Conservation (phyloP, 2,888 invertebrate species). For the Rhagophthalmus giganteus region DNA sequence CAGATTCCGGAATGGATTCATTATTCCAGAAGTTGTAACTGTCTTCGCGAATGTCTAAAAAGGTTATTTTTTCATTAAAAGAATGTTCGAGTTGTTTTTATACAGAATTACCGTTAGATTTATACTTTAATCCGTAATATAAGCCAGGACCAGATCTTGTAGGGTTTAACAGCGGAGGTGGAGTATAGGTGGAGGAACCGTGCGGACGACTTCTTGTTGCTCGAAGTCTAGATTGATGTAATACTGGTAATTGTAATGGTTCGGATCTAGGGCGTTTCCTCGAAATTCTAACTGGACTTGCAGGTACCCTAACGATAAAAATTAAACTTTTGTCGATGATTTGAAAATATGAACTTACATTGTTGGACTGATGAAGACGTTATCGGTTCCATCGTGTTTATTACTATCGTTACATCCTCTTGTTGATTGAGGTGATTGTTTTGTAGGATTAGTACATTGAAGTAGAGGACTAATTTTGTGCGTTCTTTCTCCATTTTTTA, state of each 20-base stretch:
- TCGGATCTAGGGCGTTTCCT: constrained; percentile 68
- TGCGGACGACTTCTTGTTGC: constrained; percentile 56
- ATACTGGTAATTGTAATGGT: constrained; percentile 57
- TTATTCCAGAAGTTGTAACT: constrained; percentile 45
- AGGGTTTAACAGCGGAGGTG: constrained; percentile 92
- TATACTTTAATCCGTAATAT: constrained; percentile 61
- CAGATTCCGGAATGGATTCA: constrained; percentile 56
- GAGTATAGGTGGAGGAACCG: constrained; percentile 75
- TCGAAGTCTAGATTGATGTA: constrained; percentile 59
- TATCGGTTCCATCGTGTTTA: constrained; percentile 69
- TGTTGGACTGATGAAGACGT: constrained; percentile 77
- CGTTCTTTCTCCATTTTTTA: constrained; percentile 40
- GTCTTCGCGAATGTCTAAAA: constrained; percentile 45
- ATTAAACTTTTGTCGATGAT: not conserved
- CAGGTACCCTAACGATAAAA: constrained; percentile 61
- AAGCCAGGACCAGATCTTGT: constrained; percentile 86
- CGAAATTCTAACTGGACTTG: constrained; percentile 67
- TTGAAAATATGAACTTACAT: constrained; percentile 46
- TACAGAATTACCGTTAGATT: too few species aligned
- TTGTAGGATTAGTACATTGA: constrained; percentile 46
- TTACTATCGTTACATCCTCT: constrained; percentile 49
- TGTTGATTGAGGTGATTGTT: constrained; percentile 46
- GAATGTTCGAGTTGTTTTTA: too few species aligned
- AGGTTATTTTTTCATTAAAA: too few species aligned
- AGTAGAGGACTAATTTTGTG: constrained; percentile 47